Base-by-base conservation (phyloP, 2,888 invertebrate species). In the Cheilosia impressa region DNA sequence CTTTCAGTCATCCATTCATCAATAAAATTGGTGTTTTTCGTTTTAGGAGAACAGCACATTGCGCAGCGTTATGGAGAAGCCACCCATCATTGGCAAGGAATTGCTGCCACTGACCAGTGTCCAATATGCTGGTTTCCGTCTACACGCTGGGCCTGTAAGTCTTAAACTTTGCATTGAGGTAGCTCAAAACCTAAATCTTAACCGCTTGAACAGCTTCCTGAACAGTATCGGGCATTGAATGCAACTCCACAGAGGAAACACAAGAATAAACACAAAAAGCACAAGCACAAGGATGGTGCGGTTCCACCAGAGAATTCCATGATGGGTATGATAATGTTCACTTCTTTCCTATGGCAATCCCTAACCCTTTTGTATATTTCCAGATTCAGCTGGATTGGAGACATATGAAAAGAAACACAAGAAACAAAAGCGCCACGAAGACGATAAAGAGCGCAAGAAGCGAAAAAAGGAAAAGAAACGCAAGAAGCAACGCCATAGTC, bases 361-460 rank as follows among this genome's bases (percentile, higher is more conserved):
- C 1, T 4, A 43, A 63, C 19, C 27, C 1, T 60, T 5, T 17
- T 27, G 88, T 68, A 2, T 78, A 60, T 34, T 84, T 78, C 15
- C 90, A 94, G 95, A 95, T 90, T 94, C 94, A 38, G 93, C 94
- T 83, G 94, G 94, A 84, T 95, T 95, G 78, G 97, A 97, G 91
- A 96, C 97, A 19, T 97, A 97, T 89, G 98, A 98, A 90, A 98
- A 98, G 94, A 98, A 98, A 91, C 98, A 98, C 92, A 98, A 98
- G 94, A 98, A 98, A 91, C 97, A 97, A 90, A 98, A 97, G 91
- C 94, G 97, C 45, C 97, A 98, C 89, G 98, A 98, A 89, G 98
- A 98, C 88, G 98, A 98, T 89, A 98, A 98, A 90, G 98, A 98
- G 90, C 94, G 97, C 43, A 98, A 97, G 93, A 98, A 98, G 92